Conservation (phyloP, 2,113 vertebrate species). For the Rattus rattus region DNA sequence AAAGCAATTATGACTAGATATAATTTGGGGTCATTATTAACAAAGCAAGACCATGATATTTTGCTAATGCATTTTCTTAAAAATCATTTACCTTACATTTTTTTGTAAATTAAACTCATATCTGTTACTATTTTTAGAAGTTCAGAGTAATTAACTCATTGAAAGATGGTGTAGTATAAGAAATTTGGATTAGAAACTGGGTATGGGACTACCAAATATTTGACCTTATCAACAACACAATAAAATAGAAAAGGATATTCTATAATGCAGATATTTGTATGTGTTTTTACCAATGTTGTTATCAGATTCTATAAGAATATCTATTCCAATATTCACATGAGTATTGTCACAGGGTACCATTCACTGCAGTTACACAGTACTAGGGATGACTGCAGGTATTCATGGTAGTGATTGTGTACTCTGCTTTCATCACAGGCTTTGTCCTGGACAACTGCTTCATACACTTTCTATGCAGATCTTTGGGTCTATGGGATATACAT, state of each 20-base stretch:
- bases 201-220: background rate
- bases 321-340: background rate
- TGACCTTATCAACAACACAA: background rate
- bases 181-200: background rate
- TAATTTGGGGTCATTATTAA: slow-evolving; percentile 53
- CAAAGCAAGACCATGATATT: background rate
- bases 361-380: fast-evolving
- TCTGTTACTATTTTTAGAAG: background rate
- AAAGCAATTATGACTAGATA: slow-evolving; percentile 52
- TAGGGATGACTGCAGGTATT: too few relatives aligned
- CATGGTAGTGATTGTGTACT: background rate
- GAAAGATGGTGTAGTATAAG: background rate
- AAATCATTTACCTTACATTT: background rate
- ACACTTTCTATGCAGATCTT: background rate
- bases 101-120: background rate
- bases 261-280: background rate
- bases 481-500: too few relatives aligned
- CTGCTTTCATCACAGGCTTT: too few relatives aligned
- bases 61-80: background rate
- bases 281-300: background rate
- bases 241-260: background rate
- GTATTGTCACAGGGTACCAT: background rate
- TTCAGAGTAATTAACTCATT: background rate
- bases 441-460: background rate
- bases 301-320: background rate